Conservation (phyloP, 2,888 invertebrate genomes). For the Cantharis rufa region DNA sequence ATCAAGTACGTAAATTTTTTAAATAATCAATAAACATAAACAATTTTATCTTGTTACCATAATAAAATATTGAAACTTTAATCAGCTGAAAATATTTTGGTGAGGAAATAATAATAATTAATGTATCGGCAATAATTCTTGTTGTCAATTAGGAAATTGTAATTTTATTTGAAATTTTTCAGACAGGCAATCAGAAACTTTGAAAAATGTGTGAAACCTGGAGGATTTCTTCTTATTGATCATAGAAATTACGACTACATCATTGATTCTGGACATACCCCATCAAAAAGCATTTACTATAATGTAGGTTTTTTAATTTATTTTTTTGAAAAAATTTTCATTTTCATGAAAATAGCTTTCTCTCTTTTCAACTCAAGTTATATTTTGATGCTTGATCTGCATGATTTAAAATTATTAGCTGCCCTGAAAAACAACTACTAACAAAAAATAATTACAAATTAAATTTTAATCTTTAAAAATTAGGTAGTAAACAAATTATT, state of each 20-base stretch:
- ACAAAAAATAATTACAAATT: too few relatives aligned
- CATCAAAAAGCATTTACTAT: constrained; percentile 85
- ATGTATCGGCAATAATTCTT: not conserved
- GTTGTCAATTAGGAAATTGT: not conserved
- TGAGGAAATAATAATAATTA: not conserved
- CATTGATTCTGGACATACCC: constrained; percentile 74
- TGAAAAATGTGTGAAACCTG: constrained; percentile 80
- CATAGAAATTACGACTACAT: constrained; percentile 89
- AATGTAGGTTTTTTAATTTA: constrained; percentile 66
- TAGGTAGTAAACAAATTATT: too few relatives aligned
- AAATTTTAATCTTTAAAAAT: too few relatives aligned
- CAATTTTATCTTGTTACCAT: not conserved
- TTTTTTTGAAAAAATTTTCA: not conserved
- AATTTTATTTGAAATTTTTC: constrained; percentile 27
- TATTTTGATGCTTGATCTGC: too few relatives aligned
- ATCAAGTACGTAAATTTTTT: constrained; percentile 65
- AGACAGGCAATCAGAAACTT: constrained; percentile 78
- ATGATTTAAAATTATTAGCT: too few relatives aligned
- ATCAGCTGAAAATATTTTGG: not conserved
- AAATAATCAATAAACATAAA: not conserved
- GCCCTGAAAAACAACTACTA: too few relatives aligned
- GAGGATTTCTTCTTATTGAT: constrained; percentile 83
- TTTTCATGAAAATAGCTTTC: too few relatives aligned
- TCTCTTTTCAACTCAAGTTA: too few relatives aligned
- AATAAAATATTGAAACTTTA: not conserved